Evolutionary conservation across 2,888 invertebrate genomes (phyloP), one percentile per base, ranked within the genome.

Genomic region (Lacanobia oleracea): DNA sequence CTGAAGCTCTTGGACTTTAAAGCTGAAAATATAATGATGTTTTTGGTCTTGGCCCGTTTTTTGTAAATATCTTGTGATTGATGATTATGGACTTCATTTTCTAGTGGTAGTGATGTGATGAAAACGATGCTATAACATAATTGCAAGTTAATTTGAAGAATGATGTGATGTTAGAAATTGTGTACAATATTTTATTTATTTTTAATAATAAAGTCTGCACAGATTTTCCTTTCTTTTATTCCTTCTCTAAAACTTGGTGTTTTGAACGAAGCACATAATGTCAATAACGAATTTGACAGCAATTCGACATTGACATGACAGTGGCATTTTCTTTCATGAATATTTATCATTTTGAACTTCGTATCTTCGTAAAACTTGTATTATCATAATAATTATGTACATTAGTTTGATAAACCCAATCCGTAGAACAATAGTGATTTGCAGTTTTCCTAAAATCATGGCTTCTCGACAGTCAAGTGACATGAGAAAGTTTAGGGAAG

Each of bases 401-500:
- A 81, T 82, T 68, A 72, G 67, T 75, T 81, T 86, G 14, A 37
- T 84, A 57, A 57, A 75, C 33, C 72, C 81, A 64, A 40, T 83
- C 65, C 74, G 71, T 77, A 80, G 75, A 72, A 72, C 75, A 72
- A 12, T 68, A 72, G 64, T 74, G 63, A 40, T 74, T 40, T 64
- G 56, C 67, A 77, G 64, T 76, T 43, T 79, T 53, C 67, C 77
- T 70, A 79, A 72, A 83, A 75, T 79, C 68, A 88, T 88, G 88
- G 70, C 86, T 64, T 48, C 71, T 27, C 79, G 90, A 54, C 90
- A 86, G 23, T 88, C 88, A 5, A 91, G 91, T 81, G 88, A 90
- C 45, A 86, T 91, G 83, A 75, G 82, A 14, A 87, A 87, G 64
- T 97, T 97, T 88, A 93, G 96, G 53, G 94, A 96, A 82, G 87